Evolutionary conservation across 2,888 invertebrate genomes (phyloP).

Genomic region (Phaedon cochleariae): DNA sequence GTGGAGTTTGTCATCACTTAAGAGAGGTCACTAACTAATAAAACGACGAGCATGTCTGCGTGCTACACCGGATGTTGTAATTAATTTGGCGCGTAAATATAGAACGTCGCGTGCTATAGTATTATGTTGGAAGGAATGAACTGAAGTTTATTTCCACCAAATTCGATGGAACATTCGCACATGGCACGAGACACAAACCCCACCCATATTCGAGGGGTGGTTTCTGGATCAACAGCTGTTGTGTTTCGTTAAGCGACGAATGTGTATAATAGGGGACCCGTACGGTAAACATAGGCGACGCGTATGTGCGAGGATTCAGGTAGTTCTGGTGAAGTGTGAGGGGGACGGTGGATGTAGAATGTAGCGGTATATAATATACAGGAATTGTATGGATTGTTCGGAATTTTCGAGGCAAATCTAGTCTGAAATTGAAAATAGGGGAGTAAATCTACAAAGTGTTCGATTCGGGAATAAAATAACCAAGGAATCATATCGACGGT

Average conservation of each 20-base stretch:
- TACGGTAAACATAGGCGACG: conserved; percentile 47
- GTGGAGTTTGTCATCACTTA: conserved; percentile 38
- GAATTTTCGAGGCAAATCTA: neutral
- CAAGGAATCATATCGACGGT: too few relatives aligned
- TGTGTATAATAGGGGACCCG: conserved; percentile 50
- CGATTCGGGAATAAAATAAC: too few relatives aligned
- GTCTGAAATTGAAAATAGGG: neutral
- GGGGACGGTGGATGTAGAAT: neutral
- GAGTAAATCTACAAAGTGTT: too few relatives aligned
- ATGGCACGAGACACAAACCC: conserved; percentile 62
- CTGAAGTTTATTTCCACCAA: conserved; percentile 50
- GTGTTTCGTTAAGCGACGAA: conserved; percentile 42
- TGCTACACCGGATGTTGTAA: conserved; percentile 48
- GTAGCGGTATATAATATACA: conserved; percentile 26
- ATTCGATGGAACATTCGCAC: conserved; percentile 58
- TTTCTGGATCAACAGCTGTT: conserved; percentile 61
- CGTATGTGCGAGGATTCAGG: conserved; percentile 32
- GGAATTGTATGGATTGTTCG: neutral
- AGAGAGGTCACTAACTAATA: conserved; percentile 31
- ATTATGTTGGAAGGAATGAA: conserved; percentile 52
- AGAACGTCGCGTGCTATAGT: conserved; percentile 55
- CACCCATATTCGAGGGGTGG: conserved; percentile 61
- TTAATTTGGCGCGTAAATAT: conserved; percentile 50
- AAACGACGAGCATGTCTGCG: conserved; percentile 20
- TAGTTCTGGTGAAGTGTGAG: conserved; percentile 29